phyloP scores from a whole-genome alignment of 1,140 invertebrate genomes.

The Coptotermes formosanus region DNA sequence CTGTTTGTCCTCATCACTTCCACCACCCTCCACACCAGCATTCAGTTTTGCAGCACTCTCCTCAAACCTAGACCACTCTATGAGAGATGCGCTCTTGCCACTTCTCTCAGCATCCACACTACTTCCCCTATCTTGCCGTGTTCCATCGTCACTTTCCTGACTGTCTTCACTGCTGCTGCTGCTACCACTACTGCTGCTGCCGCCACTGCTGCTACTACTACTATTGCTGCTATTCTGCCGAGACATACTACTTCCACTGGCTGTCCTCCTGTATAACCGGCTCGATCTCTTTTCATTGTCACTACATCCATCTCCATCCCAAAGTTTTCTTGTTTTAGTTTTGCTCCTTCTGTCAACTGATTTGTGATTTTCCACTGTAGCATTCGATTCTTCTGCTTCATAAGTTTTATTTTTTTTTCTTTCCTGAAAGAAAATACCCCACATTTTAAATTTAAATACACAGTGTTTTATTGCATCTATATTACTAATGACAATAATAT shows the following conservation, averaged over 20 bases:
- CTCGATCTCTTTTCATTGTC: neutral
- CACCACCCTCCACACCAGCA: neutral
- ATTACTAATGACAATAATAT: too few species aligned
- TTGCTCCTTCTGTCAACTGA: neutral
- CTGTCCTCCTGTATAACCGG: neutral
- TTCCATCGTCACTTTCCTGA: neutral
- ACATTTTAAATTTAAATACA: too few species aligned
- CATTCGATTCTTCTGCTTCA: neutral
- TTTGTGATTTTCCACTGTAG: neutral
- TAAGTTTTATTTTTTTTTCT: neutral
- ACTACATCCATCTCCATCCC: neutral
- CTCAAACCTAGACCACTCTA: constrained; percentile 13
- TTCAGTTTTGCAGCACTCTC: constrained; percentile 6
- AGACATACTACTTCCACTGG: neutral
- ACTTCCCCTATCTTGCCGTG: neutral
- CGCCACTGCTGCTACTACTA: neutral
- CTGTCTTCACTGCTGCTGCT: neutral
- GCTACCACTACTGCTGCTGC: neutral
- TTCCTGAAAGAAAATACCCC: neutral
- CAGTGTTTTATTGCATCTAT: too few species aligned
- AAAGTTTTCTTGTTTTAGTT: neutral
- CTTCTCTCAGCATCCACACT: neutral
- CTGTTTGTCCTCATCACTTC: neutral
- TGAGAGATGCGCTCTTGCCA: neutral
- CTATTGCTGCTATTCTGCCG: neutral